Evolutionary conservation across 2,113 vertebrate genomes (phyloP).

Genomic region (Australoheros scitulus): DNA sequence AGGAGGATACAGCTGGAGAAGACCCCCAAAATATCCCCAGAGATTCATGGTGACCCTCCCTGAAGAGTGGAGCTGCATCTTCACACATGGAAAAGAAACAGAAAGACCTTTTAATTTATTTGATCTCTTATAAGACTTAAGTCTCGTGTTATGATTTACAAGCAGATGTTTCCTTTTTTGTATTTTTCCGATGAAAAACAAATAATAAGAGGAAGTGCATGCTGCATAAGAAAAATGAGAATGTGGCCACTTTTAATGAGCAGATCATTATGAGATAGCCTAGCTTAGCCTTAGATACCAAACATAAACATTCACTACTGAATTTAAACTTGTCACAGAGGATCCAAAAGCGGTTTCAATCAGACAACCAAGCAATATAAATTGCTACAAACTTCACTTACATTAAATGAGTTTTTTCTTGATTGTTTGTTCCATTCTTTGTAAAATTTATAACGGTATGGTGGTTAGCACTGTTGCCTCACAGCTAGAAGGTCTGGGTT

Average conservation of each 20-base stretch:
- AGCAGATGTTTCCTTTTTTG: accelerated
- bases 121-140: background rate
- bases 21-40: constrained; percentile 32
- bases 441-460: too few relatives aligned
- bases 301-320: background rate
- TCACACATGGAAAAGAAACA: background rate
- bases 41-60: background rate
- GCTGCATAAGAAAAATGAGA: background rate
- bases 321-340: background rate
- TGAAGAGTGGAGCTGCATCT: background rate
- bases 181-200: too few relatives aligned
- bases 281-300: background rate
- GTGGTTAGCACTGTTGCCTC: too few relatives aligned
- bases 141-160: background rate
- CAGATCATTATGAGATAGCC: too few relatives aligned
- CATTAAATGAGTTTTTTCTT: too few relatives aligned
- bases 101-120: background rate
- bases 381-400: too few relatives aligned
- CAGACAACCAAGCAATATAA: too few relatives aligned
- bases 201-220: background rate
- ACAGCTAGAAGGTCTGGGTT: too few relatives aligned
- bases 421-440: too few relatives aligned
- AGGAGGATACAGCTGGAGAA: constrained; percentile 19
- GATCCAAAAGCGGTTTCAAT: too few relatives aligned
- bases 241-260: background rate